Evolutionary conservation across 2,888 invertebrate genomes (phyloP).

Genomic region (Platycheirus albimanus): DNA sequence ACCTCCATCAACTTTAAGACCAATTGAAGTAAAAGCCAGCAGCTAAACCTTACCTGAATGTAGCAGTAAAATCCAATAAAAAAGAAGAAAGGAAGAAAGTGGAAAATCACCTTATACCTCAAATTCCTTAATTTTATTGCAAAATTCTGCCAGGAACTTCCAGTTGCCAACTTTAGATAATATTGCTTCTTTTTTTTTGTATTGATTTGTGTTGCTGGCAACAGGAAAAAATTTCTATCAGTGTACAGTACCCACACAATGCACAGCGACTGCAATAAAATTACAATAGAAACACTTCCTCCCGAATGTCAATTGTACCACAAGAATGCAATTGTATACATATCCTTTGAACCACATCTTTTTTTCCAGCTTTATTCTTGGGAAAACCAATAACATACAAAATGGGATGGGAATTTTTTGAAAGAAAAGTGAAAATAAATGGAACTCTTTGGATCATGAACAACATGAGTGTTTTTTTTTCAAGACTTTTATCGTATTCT

Average conservation of each 20-base stretch:
- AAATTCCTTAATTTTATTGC: conserved; percentile 1
- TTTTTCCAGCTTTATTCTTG: not conserved
- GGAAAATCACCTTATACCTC: conserved; percentile 7
- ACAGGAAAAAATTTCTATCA: conserved; percentile 10
- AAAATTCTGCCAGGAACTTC: not conserved
- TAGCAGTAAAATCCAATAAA: not conserved
- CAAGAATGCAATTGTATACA: not conserved
- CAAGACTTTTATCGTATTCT: not conserved
- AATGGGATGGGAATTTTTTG: not conserved
- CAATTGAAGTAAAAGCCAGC: not conserved
- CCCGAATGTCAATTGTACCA: conserved; percentile 10
- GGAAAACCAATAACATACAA: not conserved
- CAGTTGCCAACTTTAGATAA: conserved; percentile 21
- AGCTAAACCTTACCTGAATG: not conserved
- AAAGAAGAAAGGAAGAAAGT: not conserved
- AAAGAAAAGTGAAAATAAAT: not conserved
- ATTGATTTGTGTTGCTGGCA: not conserved
- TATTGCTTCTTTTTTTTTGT: too few species aligned
- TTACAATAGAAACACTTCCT: not conserved
- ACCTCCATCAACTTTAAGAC: too few species aligned
- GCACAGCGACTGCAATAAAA: conserved; percentile 14
- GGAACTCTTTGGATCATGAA: too few species aligned
- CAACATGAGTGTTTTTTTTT: not conserved
- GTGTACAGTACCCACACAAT: conserved; percentile 1
- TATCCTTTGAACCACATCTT: not conserved